These are phyloP conservation scores for Aquatica leii DNA, from an alignment of 2,888 invertebrate genomes.

Conservation along the genomic window DNA sequence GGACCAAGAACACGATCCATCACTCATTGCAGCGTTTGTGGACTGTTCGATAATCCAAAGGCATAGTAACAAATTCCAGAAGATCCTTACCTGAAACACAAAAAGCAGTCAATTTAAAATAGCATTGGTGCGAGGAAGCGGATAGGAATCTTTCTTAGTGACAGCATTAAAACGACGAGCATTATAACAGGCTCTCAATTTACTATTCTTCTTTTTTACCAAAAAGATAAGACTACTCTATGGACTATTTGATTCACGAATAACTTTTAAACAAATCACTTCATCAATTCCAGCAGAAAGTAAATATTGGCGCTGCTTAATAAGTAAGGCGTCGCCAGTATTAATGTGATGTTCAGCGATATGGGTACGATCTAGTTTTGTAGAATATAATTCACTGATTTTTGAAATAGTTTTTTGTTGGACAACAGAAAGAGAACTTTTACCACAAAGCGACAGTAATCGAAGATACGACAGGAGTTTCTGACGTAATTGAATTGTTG, in stretches of 20 bases:
- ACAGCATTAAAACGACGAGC: slow-evolving; percentile 43
- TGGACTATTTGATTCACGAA: slow-evolving; percentile 14
- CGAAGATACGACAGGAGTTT: too few species aligned
- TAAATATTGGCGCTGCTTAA: too few species aligned
- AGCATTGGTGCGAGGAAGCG: slow-evolving; percentile 33
- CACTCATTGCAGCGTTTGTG: not conserved
- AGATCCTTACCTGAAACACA: not conserved
- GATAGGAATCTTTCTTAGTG: slow-evolving; percentile 44
- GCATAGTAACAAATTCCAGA: not conserved
- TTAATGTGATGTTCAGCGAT: too few species aligned
- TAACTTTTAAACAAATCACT: too few species aligned
- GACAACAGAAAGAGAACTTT: too few species aligned
- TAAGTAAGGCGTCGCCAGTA: too few species aligned
- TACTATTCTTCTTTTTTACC: slow-evolving; percentile 40
- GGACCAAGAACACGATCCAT: not conserved
- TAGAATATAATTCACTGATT: too few species aligned
- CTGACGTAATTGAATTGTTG: too few species aligned
- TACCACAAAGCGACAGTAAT: too few species aligned
- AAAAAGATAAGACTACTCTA: slow-evolving; percentile 44
- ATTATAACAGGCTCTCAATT: slow-evolving; percentile 43
- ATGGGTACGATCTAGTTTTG: too few species aligned
- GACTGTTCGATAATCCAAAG: not conserved
- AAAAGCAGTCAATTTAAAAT: not conserved
- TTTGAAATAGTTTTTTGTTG: too few species aligned
- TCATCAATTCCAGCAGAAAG: too few species aligned